Evolutionary conservation across 2,113 vertebrate genomes (phyloP), one percentile per base, ranked within the genome.

Genomic region (Natator depressus): DNA sequence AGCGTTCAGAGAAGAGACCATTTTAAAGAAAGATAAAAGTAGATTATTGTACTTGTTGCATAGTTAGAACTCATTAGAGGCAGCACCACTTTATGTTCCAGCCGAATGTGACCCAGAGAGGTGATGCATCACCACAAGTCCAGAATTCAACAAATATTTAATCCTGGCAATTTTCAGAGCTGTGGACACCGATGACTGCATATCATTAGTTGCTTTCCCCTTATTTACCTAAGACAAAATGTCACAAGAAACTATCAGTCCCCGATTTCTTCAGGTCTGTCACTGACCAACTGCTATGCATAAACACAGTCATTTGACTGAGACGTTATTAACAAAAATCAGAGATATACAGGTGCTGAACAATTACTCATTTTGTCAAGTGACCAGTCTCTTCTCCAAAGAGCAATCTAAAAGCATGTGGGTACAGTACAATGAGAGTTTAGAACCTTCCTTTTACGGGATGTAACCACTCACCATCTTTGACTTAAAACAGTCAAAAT

Each of bases 151-250:
- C 2, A 11, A 0, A 0, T 84, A 80, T 91, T 91, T 85, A 94
- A 92, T 0, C 0, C 55, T 87, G 82, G 57, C 47, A 57, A 59
- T 82, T 82, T 82, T 79, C 95, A 93, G 88, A 92, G 75, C 55
- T 92, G 91, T 89, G 90, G 94, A 80, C 80, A 89, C 83, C 82
- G 96, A 84, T 69, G 91, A 49, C 80, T 78, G 82, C 81, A 95
- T 93, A 88, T 93, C 85, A 25, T 93, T 88, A 96, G 49, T 89
- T 80, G 38, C 24, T 50, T 94, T 88, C 82, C 93, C 87, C 92
- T 96, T 87, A 46, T 96, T 95, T 92, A 97, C 51, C 81, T 65
- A 94, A 94, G 86, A 96, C 31, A 96, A 95, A 97, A 0, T 16
- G 83, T 20, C 9, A 4, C 83, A 92, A 89, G 46, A 31, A 83